Percentiles rank a stretch among this genome's conserved stretches.
Conservation (phyloP, 2,888 invertebrate species). For the Zaprionus bogoriensis region DNA sequence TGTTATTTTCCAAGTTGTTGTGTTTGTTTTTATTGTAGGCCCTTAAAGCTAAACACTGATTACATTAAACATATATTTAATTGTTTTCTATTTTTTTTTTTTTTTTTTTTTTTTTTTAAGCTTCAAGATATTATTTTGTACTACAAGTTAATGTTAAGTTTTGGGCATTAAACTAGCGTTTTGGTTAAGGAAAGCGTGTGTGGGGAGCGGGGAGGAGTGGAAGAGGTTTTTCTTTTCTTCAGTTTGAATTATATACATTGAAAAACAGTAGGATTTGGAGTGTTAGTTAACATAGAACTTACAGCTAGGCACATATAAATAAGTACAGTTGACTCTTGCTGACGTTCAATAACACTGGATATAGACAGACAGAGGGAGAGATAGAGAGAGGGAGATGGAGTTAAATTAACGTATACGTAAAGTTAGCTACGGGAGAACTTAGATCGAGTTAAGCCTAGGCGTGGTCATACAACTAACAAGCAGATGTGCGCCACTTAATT, state of each 20-base stretch:
- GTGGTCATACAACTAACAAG: conserved; percentile 4
- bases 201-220: background rate
- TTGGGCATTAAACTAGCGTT: conserved; percentile 67
- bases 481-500: conserved; percentile 35
- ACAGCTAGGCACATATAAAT: conserved; percentile 65
- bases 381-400: conserved; percentile 8
- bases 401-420: conserved; percentile 43
- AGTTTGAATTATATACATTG: conserved; percentile 35
- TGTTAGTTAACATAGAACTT: conserved; percentile 58
- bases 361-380: conserved; percentile 23
- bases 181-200: conserved; percentile 69
- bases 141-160: conserved; percentile 68
- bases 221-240: background rate
- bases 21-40: conserved; percentile 52
- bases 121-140: conserved; percentile 62
- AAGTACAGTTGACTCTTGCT: conserved; percentile 50
- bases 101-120: conserved; percentile 20
- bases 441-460: conserved; percentile 39
- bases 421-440: conserved; percentile 53
- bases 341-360: conserved; percentile 46
- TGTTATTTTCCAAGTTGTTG: conserved; percentile 20
- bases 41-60: conserved; percentile 74
- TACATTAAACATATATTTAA: conserved; percentile 61
- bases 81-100: conserved; percentile 19
- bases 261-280: conserved; percentile 7